These are phyloP conservation scores for Pseudolaguvia tuberculata DNA, from an alignment of 2,113 vertebrate species.

Conservation along the genomic window DNA sequence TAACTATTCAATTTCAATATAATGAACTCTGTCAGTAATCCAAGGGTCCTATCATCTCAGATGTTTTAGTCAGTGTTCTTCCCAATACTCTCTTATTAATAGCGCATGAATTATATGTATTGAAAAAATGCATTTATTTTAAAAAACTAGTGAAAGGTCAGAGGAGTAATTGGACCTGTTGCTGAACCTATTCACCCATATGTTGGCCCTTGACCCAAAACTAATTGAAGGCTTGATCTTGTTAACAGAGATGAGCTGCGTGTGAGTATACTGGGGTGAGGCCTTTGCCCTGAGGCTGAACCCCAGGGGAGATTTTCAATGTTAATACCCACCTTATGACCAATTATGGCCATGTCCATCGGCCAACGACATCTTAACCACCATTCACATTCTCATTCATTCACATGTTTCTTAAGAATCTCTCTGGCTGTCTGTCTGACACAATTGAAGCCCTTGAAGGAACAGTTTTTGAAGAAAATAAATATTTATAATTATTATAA, in stretches of 20 bases:
- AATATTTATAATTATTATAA: background rate
- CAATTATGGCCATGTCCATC: slow-evolving; percentile 40
- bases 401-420: slow-evolving; percentile 26
- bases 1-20: background rate
- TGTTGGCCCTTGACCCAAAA: slow-evolving; percentile 45
- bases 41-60: background rate
- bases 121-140: background rate
- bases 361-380: slow-evolving; percentile 39
- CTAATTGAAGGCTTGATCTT: slow-evolving; percentile 50
- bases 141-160: background rate
- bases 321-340: slow-evolving; percentile 44
- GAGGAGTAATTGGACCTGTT: slow-evolving; percentile 40
- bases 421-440: slow-evolving; percentile 9
- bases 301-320: slow-evolving; percentile 44
- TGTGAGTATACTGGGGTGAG: slow-evolving; percentile 35
- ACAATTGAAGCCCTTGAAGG: background rate
- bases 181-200: slow-evolving; percentile 34
- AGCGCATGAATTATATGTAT: background rate
- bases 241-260: slow-evolving; percentile 46
- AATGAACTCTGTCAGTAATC: background rate
- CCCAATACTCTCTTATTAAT: background rate
- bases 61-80: background rate
- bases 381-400: slow-evolving; percentile 18
- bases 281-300: slow-evolving; percentile 40
- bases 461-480: background rate